Evolutionary conservation across 23 tunicate species (phyloP), one percentile per base, ranked within the genome.

Genomic region (Aplidium turbinatum): DNA sequence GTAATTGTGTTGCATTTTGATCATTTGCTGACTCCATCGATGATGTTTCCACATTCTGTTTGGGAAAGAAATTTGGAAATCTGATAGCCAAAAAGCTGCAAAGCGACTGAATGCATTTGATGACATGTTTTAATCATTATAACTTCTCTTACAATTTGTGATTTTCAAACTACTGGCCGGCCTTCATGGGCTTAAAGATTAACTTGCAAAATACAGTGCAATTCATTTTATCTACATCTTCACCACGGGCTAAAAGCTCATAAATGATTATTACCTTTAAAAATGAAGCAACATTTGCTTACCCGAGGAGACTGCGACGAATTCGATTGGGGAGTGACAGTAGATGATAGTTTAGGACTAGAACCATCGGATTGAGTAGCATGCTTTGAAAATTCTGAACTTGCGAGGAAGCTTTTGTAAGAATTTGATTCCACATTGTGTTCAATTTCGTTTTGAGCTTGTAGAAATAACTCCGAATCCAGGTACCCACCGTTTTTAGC

Each of bases 401-500:
- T 91, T 20, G 47, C 62, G 48, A 91, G 54, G 68, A 91, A 91
- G 1, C 47, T 28, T 38, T 60, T 79, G 68, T 91, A 84, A 18
- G 68, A 35, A 47, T 52, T 73, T 31, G 67, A 33, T 79, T 91
- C 97, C 24, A 91, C 69, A 57, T 91, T 58, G 0, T 19, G 69
- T 74, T 91, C 97, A 35, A 91, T 84, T 52, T 91, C 90, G 38
- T 32, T 91, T 39, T 91, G 91, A 5, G 97, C 91, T 72, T 84
- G 78, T 22, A 73, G 73, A 68, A 91, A 91, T 13, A 91, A 46
- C 57, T 79, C 73, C 1, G 84, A 57, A 30, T 84, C 97, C 0
- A 89, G 48, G 22, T 60, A 75, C 11, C 27, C 50, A 11, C 19
- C 11, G 9, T 9, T 22, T 38, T 35, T 35, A 11, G 36, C 23